Percentiles rank a stretch among this genome's conserved stretches.
These are phyloP conservation scores for Ochlodes sylvanus DNA, from an alignment of 2,888 invertebrate genomes.

Conservation along the genomic window DNA sequence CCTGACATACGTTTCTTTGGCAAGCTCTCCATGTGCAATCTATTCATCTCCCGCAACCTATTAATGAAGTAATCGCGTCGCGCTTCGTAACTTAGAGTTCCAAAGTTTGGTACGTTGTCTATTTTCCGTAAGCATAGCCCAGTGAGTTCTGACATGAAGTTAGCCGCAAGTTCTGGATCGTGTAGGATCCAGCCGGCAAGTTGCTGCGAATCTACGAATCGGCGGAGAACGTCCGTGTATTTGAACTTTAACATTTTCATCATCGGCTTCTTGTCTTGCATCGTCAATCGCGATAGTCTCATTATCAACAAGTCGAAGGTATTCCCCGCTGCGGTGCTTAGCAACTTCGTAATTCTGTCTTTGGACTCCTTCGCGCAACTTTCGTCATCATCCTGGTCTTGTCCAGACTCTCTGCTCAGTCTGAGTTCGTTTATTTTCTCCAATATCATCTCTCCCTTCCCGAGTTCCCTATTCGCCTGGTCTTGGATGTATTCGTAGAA, in stretches of 20 bases:
- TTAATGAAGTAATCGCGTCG: slow-evolving; percentile 69
- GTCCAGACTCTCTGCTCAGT: slow-evolving; percentile 50
- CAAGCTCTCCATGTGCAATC: slow-evolving; percentile 67
- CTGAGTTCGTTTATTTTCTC: slow-evolving; percentile 66
- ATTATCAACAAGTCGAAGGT: slow-evolving; percentile 72
- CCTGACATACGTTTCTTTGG: slow-evolving; percentile 67
- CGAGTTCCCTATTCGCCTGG: slow-evolving; percentile 64
- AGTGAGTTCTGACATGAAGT: slow-evolving; percentile 70
- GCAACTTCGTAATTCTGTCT: slow-evolving; percentile 63
- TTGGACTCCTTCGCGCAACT: slow-evolving; percentile 61
- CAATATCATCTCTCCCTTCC: slow-evolving; percentile 62
- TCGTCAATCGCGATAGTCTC: slow-evolving; percentile 65
- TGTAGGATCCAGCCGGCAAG: slow-evolving; percentile 65
- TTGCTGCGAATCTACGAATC: slow-evolving; percentile 70
- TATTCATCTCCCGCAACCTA: slow-evolving; percentile 66
- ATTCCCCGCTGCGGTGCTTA: slow-evolving; percentile 65
- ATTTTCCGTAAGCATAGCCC: slow-evolving; percentile 60
- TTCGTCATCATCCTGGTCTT: slow-evolving; percentile 52
- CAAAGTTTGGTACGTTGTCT: slow-evolving; percentile 60
- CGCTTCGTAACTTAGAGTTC: slow-evolving; percentile 56
- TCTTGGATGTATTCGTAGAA: slow-evolving; percentile 73
- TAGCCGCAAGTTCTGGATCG: slow-evolving; percentile 67
- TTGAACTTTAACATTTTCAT: slow-evolving; percentile 71
- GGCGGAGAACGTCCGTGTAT: slow-evolving; percentile 67
- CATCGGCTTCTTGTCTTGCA: slow-evolving; percentile 62